Conservation (phyloP, 2,113 vertebrate genomes). For the Psilopsiagon aurifrons region DNA sequence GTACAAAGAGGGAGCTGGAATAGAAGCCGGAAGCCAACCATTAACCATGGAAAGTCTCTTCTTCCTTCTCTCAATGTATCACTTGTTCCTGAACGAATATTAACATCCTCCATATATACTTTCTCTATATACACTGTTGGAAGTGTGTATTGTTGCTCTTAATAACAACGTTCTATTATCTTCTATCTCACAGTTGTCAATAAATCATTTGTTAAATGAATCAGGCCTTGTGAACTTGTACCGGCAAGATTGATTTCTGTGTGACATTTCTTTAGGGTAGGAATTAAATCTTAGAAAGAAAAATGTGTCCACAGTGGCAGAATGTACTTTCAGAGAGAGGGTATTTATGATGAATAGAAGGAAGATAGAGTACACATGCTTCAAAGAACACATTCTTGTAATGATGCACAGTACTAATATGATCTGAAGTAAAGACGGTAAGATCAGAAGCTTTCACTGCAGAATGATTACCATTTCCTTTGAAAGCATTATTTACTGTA, state of each 20-base stretch:
- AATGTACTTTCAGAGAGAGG: conserved; percentile 29
- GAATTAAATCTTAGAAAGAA: conserved; percentile 50
- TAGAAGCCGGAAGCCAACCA: neutral
- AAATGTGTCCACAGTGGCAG: conserved; percentile 22
- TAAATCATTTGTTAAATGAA: conserved; percentile 55
- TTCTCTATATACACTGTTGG: neutral
- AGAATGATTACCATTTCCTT: conserved; percentile 43
- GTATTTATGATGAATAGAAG: conserved; percentile 52
- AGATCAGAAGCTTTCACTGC: conserved; percentile 53
- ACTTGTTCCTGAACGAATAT: neutral
- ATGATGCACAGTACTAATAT: conserved; percentile 42
- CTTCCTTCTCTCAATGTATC: neutral
- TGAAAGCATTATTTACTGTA: conserved; percentile 62
- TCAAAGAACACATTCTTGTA: conserved; percentile 62
- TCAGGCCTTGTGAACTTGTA: conserved; percentile 30
- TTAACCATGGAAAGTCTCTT: neutral
- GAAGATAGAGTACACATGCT: conserved; percentile 41
- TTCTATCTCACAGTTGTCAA: conserved; percentile 30
- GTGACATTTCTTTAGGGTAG: conserved; percentile 46
- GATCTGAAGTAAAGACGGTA: conserved; percentile 44
- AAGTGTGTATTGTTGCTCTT: neutral
- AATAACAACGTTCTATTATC: conserved; percentile 36
- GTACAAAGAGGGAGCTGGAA: neutral
- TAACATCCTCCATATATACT: neutral
- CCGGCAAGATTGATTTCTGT: conserved; percentile 42